Conservation (phyloP, 2,888 invertebrate genomes). For the Hydriomena furcata region DNA sequence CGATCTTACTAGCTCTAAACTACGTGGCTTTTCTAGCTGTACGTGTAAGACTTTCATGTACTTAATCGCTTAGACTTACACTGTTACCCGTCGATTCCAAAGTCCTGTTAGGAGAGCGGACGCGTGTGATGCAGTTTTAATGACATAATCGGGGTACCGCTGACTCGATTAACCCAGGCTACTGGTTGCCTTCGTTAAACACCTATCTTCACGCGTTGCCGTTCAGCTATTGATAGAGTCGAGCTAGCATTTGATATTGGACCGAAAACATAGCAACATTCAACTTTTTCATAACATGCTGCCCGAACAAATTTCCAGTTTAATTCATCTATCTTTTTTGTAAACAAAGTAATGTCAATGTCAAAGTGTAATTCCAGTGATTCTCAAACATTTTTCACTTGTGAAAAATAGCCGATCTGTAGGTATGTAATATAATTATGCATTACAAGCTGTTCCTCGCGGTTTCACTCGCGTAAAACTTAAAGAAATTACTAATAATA, state of each 20-base stretch:
- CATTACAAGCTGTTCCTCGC: no score
- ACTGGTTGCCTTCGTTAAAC: conserved; percentile 57
- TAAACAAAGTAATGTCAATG: no score
- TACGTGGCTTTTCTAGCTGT: conserved; percentile 2
- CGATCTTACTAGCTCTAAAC: not conserved
- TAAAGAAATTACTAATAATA: no score
- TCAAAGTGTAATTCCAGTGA: no score
- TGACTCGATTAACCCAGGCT: conserved; percentile 72
- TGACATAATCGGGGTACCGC: conserved; percentile 77
- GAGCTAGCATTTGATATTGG: not conserved
- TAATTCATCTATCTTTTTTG: no score
- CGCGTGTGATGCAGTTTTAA: conserved; percentile 76
- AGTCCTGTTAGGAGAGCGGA: conserved; percentile 68
- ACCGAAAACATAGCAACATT: not conserved
- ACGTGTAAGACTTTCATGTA: conserved; percentile 2
- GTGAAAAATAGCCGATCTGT: no score
- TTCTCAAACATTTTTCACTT: no score
- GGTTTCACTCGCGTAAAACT: no score
- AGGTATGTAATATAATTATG: no score
- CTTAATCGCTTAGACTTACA: conserved; percentile 32
- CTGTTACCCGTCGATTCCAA: conserved; percentile 46
- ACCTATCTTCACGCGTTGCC: conserved; percentile 61
- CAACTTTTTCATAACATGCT: no score
- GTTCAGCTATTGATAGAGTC: conserved; percentile 42
- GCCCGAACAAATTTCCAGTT: no score